Base-by-base conservation (phyloP, 2,888 invertebrate genomes). In the Rhagonycha lutea region DNA sequence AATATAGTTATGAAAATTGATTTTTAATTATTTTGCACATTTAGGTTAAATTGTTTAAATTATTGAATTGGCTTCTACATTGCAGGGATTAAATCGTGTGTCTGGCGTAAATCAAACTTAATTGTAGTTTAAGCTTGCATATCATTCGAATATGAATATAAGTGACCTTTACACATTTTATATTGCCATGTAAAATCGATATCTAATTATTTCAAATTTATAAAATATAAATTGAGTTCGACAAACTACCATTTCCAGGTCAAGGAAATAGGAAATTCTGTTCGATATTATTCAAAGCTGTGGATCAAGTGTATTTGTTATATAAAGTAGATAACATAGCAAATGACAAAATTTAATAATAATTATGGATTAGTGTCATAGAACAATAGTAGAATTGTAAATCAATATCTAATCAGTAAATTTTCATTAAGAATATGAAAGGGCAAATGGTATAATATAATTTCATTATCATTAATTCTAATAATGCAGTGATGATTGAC, bases 381-480 rank as follows among this genome's bases (percentile, higher is more conserved):
- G n/a, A 47, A 47, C 60, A 68, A 68, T 61, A 61, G 14, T 61
- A 69, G 12, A 65, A 60, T 23, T 61, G n/a, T 14, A 69, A 70
- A 74, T 74, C 63, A 65, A 74, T 74, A 69, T 29, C 69, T 75
- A 76, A 76, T 73, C 70, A 76, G 69, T 75, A 72, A 70, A 74
- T 73, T 74, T 70, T 78, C 80, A 79, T 81, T 81, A 80, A 77
- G 75, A 76, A 79, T 74, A 77, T 70, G 77, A 68, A 75, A 74
- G 77, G 76, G 65, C 76, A 78, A 75, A 77, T 73, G 73, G 70
- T 73, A 73, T 78, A 78, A 78, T 78, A 74, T 78, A 78, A 79
- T 81, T 79, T 77, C 78, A 80, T 80, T 80, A 80, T 81, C 81
- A 81, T 81, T 80, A 81, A 81, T 81, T 79, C 80, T 80, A 80